Percentiles rank a stretch among this genome's conserved stretches.
Evolutionary conservation across 2,888 invertebrate genomes (phyloP).

Genomic region (Anticlea derivata): DNA sequence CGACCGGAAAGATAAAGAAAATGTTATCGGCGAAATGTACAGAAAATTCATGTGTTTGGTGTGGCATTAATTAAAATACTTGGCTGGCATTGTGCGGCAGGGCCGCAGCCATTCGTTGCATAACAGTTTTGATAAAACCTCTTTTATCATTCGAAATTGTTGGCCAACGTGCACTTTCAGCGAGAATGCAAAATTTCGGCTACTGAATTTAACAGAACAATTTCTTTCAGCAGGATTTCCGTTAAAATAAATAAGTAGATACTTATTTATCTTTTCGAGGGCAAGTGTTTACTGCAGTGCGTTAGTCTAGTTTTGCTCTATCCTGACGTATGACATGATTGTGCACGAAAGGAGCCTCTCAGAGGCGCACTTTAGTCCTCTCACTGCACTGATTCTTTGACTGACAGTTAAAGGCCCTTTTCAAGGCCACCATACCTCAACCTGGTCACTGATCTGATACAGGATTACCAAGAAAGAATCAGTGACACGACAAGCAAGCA

Average conservation of each 20-base stretch:
- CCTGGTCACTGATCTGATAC: too few species aligned
- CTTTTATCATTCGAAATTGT: slow-evolving; percentile 41
- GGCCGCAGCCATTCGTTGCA: slow-evolving; percentile 48
- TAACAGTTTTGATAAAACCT: slow-evolving; percentile 52
- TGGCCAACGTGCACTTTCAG: slow-evolving; percentile 4
- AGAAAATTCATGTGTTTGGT: slow-evolving; percentile 63
- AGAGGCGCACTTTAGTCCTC: too few species aligned
- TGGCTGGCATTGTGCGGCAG: slow-evolving; percentile 51
- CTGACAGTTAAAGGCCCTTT: too few species aligned
- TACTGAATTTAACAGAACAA: slow-evolving; percentile 2
- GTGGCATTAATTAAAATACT: slow-evolving; percentile 76
- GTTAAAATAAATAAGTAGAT: neutral
- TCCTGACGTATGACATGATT: too few species aligned
- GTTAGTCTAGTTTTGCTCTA: neutral
- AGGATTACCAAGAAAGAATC: too few species aligned
- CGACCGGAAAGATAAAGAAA: slow-evolving; percentile 45
- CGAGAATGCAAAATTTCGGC: slow-evolving; percentile 4
- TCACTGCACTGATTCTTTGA: too few species aligned
- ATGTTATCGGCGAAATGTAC: slow-evolving; percentile 62
- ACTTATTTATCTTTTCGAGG: neutral
- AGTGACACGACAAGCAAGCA: too few species aligned
- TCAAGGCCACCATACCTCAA: too few species aligned
- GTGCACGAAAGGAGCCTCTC: too few species aligned
- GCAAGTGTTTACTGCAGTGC: neutral
- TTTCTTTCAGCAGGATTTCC: neutral